These are phyloP conservation scores for Epinotia bilunana DNA, from an alignment of 2,888 invertebrate genomes.

Conservation along the genomic window DNA sequence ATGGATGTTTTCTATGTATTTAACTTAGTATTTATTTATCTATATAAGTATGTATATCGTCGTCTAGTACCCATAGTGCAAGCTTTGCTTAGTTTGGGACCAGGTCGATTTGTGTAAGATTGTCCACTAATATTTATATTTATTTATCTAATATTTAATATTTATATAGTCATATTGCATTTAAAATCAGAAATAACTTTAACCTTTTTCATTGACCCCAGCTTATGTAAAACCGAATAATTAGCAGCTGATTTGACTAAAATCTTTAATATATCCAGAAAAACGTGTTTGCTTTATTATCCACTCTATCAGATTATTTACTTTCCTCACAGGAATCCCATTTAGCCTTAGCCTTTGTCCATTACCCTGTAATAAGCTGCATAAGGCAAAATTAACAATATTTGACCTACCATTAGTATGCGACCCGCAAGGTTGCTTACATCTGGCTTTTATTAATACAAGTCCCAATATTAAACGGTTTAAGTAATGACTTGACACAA, in stretches of 20 bases:
- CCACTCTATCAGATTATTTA: slow-evolving; percentile 15
- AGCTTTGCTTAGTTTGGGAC: too few species aligned
- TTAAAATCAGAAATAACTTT: too few species aligned
- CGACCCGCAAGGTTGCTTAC: slow-evolving; percentile 46
- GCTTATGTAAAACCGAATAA: not conserved
- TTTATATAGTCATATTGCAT: too few species aligned
- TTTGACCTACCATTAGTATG: slow-evolving; percentile 48
- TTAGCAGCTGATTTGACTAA: not conserved
- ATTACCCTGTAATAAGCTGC: slow-evolving; percentile 44
- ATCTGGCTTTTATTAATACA: slow-evolving; percentile 42
- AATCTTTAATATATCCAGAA: slow-evolving; percentile 1
- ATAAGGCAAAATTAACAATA: slow-evolving; percentile 48
- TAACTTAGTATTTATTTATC: too few species aligned
- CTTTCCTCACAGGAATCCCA: slow-evolving; percentile 4
- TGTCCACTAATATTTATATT: too few species aligned
- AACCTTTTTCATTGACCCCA: not conserved
- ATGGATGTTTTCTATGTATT: too few species aligned
- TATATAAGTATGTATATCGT: too few species aligned
- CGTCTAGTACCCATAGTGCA: too few species aligned
- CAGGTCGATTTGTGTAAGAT: too few species aligned
- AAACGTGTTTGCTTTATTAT: slow-evolving; percentile 11
- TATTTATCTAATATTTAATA: too few species aligned
- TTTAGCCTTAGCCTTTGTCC: slow-evolving; percentile 11
- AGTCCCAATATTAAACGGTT: not conserved
- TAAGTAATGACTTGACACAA: not conserved